A percentile compares a stretch with the other conserved stretches of the same genome.
phyloP scores from a whole-genome alignment of 1,140 invertebrate genomes.

The Pygmarrhopalites habei region DNA sequence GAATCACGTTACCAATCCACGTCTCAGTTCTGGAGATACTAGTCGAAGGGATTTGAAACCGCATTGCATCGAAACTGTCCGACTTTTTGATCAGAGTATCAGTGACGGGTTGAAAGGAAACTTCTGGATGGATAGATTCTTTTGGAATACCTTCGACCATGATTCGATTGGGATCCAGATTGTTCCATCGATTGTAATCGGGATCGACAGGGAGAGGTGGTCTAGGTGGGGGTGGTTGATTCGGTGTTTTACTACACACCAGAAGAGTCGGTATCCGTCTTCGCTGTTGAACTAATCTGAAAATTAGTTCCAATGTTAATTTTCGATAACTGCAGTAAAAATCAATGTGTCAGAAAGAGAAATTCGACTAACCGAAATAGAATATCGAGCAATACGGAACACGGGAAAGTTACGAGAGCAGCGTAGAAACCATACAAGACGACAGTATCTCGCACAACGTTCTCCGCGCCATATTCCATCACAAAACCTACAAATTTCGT shows the following conservation, averaged over 20 bases:
- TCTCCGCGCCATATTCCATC: background rate
- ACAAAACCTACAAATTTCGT: background rate
- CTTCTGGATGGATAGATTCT: background rate
- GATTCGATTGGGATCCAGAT: slow-evolving; percentile 6
- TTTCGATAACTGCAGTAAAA: too few relatives aligned
- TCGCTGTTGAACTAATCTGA: too few relatives aligned
- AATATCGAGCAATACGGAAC: background rate
- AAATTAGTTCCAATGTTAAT: too few relatives aligned
- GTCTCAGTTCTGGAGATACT: slow-evolving; percentile 17
- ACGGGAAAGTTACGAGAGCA: background rate
- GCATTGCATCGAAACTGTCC: background rate
- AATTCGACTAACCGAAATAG: background rate
- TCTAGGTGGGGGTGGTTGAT: background rate
- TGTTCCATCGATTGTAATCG: background rate
- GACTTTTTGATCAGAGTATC: background rate
- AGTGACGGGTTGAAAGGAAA: too few relatives aligned
- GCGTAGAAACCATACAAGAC: background rate
- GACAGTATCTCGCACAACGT: background rate
- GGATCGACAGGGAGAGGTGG: too few relatives aligned
- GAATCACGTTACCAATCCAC: slow-evolving; percentile 8
- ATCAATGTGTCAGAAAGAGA: too few relatives aligned
- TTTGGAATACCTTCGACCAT: slow-evolving; percentile 15
- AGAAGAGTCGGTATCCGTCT: background rate
- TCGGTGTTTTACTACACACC: background rate
- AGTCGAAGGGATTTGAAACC: slow-evolving; percentile 22